phyloP scores from a whole-genome alignment of 1,140 invertebrate species.

The Brevipalpus yothersi region DNA sequence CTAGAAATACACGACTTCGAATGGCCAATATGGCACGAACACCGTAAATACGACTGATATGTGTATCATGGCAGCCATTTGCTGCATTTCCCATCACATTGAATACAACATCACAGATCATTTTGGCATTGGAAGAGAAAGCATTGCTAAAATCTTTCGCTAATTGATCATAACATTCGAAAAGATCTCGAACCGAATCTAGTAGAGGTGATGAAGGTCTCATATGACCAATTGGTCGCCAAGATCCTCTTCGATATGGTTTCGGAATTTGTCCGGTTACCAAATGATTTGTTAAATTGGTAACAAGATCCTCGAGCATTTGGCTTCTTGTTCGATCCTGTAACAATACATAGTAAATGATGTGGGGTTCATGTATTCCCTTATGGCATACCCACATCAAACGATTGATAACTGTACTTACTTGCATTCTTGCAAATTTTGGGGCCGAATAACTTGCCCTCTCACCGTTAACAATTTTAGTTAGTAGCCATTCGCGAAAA shows the following conservation, averaged over 20 bases:
- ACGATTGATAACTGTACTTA: slow-evolving; percentile 1
- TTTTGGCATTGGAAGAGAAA: slow-evolving; percentile 46
- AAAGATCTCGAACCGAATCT: slow-evolving; percentile 62
- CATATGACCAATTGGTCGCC: slow-evolving; percentile 80
- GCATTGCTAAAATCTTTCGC: slow-evolving; percentile 72
- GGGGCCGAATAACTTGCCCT: slow-evolving; percentile 84
- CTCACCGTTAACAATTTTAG: slow-evolving; percentile 95
- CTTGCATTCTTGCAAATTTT: slow-evolving; percentile 78
- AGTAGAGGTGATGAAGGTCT: slow-evolving; percentile 67
- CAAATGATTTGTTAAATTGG: slow-evolving; percentile 73
- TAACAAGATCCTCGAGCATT: slow-evolving; percentile 81
- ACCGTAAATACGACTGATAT: slow-evolving; percentile 38
- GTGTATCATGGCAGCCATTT: background rate
- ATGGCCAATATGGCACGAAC: slow-evolving; percentile 73
- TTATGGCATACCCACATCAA: too few species aligned
- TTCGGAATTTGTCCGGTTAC: slow-evolving; percentile 86
- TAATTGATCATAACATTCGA: slow-evolving; percentile 76
- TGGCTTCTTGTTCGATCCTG: slow-evolving; percentile 62
- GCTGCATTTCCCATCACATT: slow-evolving; percentile 28
- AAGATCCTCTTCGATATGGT: slow-evolving; percentile 64
- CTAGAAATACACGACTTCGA: slow-evolving; percentile 58
- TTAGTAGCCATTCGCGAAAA: slow-evolving; percentile 75
- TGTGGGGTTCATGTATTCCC: too few species aligned
- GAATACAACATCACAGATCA: slow-evolving; percentile 65
- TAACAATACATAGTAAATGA: too few species aligned